Evolutionary conservation across 2,888 invertebrate genomes (phyloP).

Genomic region (Drosophila anomalata): DNA sequence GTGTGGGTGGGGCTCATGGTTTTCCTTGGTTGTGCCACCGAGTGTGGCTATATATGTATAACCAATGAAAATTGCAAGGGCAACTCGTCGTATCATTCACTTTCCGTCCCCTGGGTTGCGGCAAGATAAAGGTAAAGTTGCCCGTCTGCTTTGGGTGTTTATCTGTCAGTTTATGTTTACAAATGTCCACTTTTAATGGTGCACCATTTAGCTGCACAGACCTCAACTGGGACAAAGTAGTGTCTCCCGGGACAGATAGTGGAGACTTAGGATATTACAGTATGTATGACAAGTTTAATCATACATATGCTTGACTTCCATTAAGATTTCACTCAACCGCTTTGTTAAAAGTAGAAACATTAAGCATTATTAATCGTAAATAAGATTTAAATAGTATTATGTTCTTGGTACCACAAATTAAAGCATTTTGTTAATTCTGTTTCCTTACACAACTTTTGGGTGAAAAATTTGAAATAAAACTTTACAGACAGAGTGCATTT

Average conservation of each 20-base stretch:
- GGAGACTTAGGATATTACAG: not conserved
- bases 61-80: slow-evolving; percentile 77
- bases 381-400: not conserved
- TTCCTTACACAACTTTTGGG: slow-evolving; percentile 10
- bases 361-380: too few relatives aligned
- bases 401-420: not conserved
- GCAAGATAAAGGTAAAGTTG: slow-evolving; percentile 53
- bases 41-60: slow-evolving; percentile 48
- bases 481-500: slow-evolving; percentile 73
- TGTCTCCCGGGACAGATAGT: not conserved
- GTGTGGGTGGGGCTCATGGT: not conserved
- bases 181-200: slow-evolving; percentile 79
- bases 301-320: slow-evolving; percentile 22
- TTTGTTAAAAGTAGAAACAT: too few relatives aligned
- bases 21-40: slow-evolving; percentile 9
- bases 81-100: slow-evolving; percentile 50
- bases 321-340: slow-evolving; percentile 4
- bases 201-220: slow-evolving; percentile 61
- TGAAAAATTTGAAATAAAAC: slow-evolving; percentile 49
- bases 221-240: slow-evolving; percentile 4
- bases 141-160: slow-evolving; percentile 67
- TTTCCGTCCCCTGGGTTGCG: not conserved
- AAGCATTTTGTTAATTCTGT: slow-evolving; percentile 17
- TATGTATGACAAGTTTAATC: slow-evolving; percentile 15
- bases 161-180: slow-evolving; percentile 80